Evolutionary conservation across 2,888 invertebrate species (phyloP).

Genomic region (Tortricodes alternella): DNA sequence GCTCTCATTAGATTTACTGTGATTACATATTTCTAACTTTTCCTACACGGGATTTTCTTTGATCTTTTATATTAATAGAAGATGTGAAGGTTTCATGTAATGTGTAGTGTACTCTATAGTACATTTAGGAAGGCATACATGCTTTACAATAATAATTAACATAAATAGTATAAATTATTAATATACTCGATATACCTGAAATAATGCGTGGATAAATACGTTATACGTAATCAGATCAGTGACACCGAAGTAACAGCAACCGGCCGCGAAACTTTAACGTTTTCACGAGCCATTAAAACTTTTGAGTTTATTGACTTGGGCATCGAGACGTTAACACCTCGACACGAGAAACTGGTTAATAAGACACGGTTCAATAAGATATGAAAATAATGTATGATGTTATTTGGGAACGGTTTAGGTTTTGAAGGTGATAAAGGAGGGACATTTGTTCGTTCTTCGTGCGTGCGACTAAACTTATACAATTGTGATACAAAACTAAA

Average conservation of each 20-base stretch:
- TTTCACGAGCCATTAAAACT: conserved; percentile 52
- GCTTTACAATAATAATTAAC: too few relatives aligned
- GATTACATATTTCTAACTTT: conserved; percentile 36
- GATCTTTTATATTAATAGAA: too few relatives aligned
- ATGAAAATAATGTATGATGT: conserved; percentile 71
- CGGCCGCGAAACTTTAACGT: conserved; percentile 32
- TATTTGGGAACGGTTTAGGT: conserved; percentile 48
- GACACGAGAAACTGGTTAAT: conserved; percentile 65
- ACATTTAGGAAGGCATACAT: too few relatives aligned
- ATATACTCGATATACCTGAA: background rate
- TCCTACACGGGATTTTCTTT: background rate
- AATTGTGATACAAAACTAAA: too few relatives aligned
- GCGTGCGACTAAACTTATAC: too few relatives aligned
- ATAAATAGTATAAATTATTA: too few relatives aligned
- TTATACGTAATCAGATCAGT: conserved; percentile 42
- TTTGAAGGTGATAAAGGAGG: conserved; percentile 17
- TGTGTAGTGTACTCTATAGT: too few relatives aligned
- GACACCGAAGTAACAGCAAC: conserved; percentile 38
- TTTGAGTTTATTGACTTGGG: conserved; percentile 54
- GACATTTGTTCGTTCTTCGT: conserved; percentile 19
- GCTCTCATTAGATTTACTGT: conserved; percentile 58
- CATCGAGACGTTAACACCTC: conserved; percentile 62
- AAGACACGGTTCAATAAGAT: conserved; percentile 63
- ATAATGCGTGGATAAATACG: conserved; percentile 28
- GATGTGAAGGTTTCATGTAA: too few relatives aligned